Evolutionary conservation across 2,888 invertebrate species (phyloP), one percentile per base, ranked within the genome.

Genomic region (Hypsopygia costalis): DNA sequence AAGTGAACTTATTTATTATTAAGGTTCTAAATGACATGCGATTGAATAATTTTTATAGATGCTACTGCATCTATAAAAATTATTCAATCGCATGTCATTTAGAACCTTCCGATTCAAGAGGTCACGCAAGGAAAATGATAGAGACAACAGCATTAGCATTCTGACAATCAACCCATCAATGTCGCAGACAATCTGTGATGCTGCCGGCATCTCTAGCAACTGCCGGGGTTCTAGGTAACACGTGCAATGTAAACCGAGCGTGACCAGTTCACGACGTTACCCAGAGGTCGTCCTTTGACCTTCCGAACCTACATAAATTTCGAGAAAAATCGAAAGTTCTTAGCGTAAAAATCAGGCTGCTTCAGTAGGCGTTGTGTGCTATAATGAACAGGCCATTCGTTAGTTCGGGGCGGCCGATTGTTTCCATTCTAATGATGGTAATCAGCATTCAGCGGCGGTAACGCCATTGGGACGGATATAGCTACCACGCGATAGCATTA

Each of bases 111-210:
- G 41, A 52, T 16, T 16, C 16, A 16, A 16, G 63, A 66, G 69
- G 69, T 62, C 63, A 58, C 34, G 45, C 29, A 42, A 56, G 49
- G 66, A 65, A 67, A 69, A 69, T 22, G 30, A 20, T 11, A 10
- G 11, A 67, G 63, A 2, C 16, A n/a, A 16, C 16, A 16, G 52
- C 54, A 64, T 69, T 67, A 61, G 59, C 46, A 52, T 42, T 44
- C 77, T 61, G 49, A 52, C 47, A 55, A 63, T 61, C 60, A 51
- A 52, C 43, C 52, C 54, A 41, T 74, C 82, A 81, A 81, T 79
- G 82, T 66, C 79, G 56, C 56, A 60, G 56, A 46, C 55, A 60
- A 71, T 72, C 69, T 63, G 62, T 62, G 11, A 72, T 71, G 74
- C 67, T 64, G 62, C 54, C 47, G 60, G 69, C 70, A 69, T 69